Conservation (phyloP, 2,113 vertebrate genomes). For the Eulacestoma nigropectus region DNA sequence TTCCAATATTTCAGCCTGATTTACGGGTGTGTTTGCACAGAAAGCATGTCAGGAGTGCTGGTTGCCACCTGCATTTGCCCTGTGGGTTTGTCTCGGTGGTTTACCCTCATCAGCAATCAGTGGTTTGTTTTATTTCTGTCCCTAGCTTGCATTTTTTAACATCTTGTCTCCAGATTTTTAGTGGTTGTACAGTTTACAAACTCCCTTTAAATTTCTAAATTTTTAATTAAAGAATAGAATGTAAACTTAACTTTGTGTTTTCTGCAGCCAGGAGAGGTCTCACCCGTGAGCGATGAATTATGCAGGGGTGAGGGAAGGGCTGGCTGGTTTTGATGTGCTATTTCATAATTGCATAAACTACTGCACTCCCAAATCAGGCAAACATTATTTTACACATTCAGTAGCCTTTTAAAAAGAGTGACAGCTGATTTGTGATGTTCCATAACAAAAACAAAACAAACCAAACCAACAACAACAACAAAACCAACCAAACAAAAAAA, state of each 20-base stretch:
- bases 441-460: not conserved
- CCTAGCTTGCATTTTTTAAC: not conserved
- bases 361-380: constrained; percentile 29
- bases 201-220: constrained; percentile 32
- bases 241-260: constrained; percentile 51
- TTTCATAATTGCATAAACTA: constrained; percentile 66
- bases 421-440: constrained; percentile 45
- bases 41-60: accelerated
- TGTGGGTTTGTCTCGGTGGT: accelerated
- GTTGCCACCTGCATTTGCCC: not conserved
- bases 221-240: constrained; percentile 50
- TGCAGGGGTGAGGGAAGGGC: constrained; percentile 19
- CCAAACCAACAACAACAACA: not conserved
- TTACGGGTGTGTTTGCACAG: not conserved
- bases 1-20: not conserved
- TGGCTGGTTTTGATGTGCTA: constrained; percentile 45
- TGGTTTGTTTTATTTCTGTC: not conserved
- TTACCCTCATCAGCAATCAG: not conserved
- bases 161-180: not conserved
- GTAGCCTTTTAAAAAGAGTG: constrained; percentile 33
- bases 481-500: no score
- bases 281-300: constrained; percentile 53
- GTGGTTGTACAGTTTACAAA: not conserved
- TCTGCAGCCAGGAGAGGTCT: constrained; percentile 51
- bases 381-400: constrained; percentile 48